Conservation (phyloP, 2,797 vertebrate species). For the Pelobates cultripes region DNA sequence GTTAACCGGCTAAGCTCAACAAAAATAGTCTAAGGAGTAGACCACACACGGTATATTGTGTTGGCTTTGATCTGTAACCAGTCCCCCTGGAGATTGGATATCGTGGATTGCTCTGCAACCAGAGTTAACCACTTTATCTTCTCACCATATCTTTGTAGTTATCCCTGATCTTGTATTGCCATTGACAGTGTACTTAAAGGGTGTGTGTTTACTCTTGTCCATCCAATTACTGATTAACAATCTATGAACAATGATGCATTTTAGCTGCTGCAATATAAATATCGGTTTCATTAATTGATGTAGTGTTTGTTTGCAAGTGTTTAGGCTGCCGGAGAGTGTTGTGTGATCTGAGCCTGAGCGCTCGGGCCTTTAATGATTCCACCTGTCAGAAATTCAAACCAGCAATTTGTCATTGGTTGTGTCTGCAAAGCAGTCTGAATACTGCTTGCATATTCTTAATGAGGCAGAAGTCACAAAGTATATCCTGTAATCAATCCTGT, state of each 20-base stretch:
- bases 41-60: too few species aligned
- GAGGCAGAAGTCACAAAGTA: neutral
- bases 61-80: too few species aligned
- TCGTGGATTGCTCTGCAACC: too few species aligned
- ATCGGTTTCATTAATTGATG: neutral
- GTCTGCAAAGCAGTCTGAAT: conserved; percentile 42
- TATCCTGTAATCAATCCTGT: neutral
- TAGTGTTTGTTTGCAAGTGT: neutral
- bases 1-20: too few species aligned
- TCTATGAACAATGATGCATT: neutral
- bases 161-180: too few species aligned
- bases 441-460: neutral
- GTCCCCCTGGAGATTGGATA: too few species aligned
- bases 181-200: neutral
- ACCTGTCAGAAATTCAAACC: conserved; percentile 56
- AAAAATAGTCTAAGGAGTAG: too few species aligned
- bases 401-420: conserved; percentile 48
- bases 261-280: neutral
- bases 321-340: neutral
- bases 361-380: conserved; percentile 50
- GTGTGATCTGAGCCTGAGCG: neutral
- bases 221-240: neutral
- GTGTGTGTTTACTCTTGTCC: neutral
- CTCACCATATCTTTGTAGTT: too few species aligned
- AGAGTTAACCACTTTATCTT: too few species aligned